Evolutionary conservation across 2,113 vertebrate species (phyloP), one percentile per base, ranked within the genome.

Genomic region (Chloroceryle aenea): DNA sequence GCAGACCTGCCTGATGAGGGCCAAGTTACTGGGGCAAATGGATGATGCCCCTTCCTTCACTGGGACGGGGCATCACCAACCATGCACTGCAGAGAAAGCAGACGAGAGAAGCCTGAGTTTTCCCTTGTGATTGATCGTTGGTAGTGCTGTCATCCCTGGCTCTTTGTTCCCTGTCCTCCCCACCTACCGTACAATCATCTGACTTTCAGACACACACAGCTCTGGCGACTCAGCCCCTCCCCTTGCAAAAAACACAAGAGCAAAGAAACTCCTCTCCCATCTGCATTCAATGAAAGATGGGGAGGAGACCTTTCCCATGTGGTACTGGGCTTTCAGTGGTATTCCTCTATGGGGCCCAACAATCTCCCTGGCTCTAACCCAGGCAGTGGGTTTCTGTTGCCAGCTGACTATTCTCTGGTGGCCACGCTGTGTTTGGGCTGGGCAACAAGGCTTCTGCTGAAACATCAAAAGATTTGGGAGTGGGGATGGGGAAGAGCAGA

Each of bases 231-330:
- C 90, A 40, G 91, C 91, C 91, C 96, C 95, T 91, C 93, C 95
- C 82, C 82, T 96, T 74, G 90, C 87, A 86, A 96, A 96, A 95
- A 95, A 86, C 95, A 96, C 59, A 68, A 95, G 95, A 96, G 72
- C 79, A 4, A 59, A 67, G 92, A 62, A 96, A 94, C 91, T 96
- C 91, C 93, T 96, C 58, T 95, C 71, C 50, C 69, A 34, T 76
- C 27, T 1, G 4, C 80, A 55, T 86, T 36, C 2, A 18, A 75
- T 78, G 95, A 69, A 85, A 91, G 91, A 89, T 66, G 40, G 79
- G 85, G 89, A 96, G 89, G 91, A 85, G 84, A 77, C 34, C 55
- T 90, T 94, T 94, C 83, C 75, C 87, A 47, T 66, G 85, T 32
- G 0, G 21, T 18, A 3, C 30, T 21, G 67, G 45, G 59, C 20